Conservation (phyloP, 2,797 vertebrate species). For the Spinus pinus region DNA sequence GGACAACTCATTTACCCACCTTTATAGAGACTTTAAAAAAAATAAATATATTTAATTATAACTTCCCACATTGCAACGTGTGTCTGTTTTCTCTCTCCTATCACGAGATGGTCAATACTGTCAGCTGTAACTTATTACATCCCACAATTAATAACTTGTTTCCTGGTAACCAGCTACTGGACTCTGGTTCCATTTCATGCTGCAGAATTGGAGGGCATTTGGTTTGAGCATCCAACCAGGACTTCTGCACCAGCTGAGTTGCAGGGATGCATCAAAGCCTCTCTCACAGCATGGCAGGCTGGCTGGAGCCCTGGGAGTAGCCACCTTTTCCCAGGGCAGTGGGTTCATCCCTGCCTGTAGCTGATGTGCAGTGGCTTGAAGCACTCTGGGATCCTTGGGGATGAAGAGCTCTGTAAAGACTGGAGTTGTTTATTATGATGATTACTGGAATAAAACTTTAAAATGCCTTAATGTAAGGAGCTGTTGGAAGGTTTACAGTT, state of each 20-base stretch:
- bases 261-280: accelerated
- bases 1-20: not conserved
- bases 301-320: not conserved
- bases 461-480: not conserved
- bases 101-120: accelerated
- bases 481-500: not conserved
- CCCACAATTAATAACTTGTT: not conserved
- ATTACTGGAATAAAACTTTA: not conserved
- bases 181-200: not conserved
- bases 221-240: not conserved
- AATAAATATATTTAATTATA: not conserved
- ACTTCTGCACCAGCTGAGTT: accelerated
- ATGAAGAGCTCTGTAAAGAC: not conserved
- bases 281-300: accelerated
- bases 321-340: accelerated
- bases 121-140: not conserved
- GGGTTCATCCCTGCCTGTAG: not conserved
- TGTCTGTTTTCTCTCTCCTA: not conserved
- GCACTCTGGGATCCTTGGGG: not conserved
- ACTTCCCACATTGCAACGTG: not conserved
- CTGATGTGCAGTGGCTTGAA: not conserved
- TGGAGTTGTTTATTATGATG: not conserved
- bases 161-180: not conserved
- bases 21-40: not conserved
- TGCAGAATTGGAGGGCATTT: not conserved